Percentiles rank a stretch among this genome's conserved stretches.
Evolutionary conservation across 1,140 invertebrate genomes (phyloP).

Genomic region (Antheraea pernyi): DNA sequence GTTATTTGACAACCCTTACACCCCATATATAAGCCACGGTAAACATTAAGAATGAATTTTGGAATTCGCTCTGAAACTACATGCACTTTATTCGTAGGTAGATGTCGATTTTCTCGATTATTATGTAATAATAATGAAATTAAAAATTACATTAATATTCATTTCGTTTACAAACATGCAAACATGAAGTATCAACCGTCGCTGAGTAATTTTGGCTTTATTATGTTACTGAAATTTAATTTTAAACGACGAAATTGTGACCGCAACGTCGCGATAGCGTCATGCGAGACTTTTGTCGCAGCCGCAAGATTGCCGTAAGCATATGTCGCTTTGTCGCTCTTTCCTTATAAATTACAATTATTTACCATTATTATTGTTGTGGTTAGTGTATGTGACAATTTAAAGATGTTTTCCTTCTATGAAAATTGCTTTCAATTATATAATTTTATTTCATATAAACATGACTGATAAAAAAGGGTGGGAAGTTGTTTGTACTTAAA

Average conservation of each 20-base stretch:
- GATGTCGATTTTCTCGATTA: too few species aligned
- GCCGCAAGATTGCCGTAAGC: conserved; percentile 72
- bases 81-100: too few species aligned
- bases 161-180: conserved; percentile 26
- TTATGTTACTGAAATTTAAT: conserved; percentile 57
- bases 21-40: too few species aligned
- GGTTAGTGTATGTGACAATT: conserved; percentile 34
- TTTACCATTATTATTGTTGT: conserved; percentile 56
- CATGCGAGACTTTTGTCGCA: conserved; percentile 45
- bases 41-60: too few species aligned
- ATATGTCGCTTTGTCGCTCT: conserved; percentile 75
- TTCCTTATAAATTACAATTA: conserved; percentile 69
- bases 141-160: conserved; percentile 22
- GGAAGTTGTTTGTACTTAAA: too few species aligned
- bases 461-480: too few species aligned
- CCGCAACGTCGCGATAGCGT: conserved; percentile 63
- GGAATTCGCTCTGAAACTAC: too few species aligned
- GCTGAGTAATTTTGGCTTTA: conserved; percentile 41
- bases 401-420: not conserved
- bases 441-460: conserved; percentile 6
- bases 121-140: conserved; percentile 16
- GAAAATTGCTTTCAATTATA: not conserved
- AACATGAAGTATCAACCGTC: conserved; percentile 36
- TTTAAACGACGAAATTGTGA: conserved; percentile 68
- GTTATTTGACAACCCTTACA: too few species aligned